Base-by-base conservation (phyloP, 2,888 invertebrate genomes). In the Gastrophysa polygoni region DNA sequence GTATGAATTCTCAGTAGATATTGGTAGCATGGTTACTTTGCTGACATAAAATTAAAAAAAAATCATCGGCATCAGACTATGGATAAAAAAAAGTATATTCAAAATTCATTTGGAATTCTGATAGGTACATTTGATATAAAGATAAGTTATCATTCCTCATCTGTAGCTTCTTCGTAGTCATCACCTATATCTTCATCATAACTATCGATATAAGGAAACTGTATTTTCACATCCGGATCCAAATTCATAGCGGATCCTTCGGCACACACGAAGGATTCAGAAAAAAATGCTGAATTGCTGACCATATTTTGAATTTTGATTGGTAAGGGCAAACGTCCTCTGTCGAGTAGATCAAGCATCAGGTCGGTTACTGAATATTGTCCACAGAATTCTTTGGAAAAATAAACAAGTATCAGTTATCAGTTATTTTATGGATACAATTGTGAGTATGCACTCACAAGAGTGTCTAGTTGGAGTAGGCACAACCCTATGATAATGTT, bases 301-400 rank as follows among this genome's bases (percentile, higher is more conserved):
- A 63, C 11, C 18, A 59, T 52, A 24, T 59, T 59, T 20, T 57
- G 63, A 11, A 63, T 57, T 43, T 57, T 59, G 2, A 63, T 10
- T 0, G 63, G 51, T 11, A 55, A 44, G 3, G 63, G 63, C 28
- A 63, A 32, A 1, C 14, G 29, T 10, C 56, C 38, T 14, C 38
- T 28, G 52, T 57, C 47, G 10, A 24, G 14, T 1, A 55, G 2
- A 29, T 63, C 54, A 16, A 46, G 18, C 46, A 57, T 38, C 18
- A 57, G 44, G n/a, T 54, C 48, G 1, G 28, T 10, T 11, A 32
- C 20, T 0, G 61, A 38, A 16, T 51, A 50, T 29, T 14, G 24
- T 38, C 32, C 38, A 28, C 61, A 62, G 34, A 52, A 62, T 29
- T 62, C 61, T 62, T n/a, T n/a, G n/a, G n/a, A n/a, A n/a, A n/a